A percentile compares a stretch with the other conserved stretches of the same genome.
phyloP scores from a whole-genome alignment of 2,888 invertebrate species.

The Halocaridina rubra region DNA sequence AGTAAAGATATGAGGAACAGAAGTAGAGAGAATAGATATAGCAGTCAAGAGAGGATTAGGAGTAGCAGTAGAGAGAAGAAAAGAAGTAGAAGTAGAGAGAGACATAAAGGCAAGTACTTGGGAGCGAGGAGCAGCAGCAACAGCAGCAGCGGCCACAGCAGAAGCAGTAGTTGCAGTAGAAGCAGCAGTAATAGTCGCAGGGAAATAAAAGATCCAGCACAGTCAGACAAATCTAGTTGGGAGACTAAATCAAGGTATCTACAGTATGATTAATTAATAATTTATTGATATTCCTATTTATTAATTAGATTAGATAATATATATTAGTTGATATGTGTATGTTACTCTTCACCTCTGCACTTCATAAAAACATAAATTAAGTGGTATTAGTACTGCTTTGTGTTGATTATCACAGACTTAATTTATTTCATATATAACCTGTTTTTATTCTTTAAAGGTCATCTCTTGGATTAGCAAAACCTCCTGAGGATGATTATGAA shows the following conservation, averaged over 20 bases:
- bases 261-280: not conserved
- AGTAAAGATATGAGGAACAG: not conserved
- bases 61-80: not conserved
- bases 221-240: not conserved
- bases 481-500: not conserved
- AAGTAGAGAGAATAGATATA: not conserved
- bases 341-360: not conserved
- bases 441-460: constrained; percentile 7
- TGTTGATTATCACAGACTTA: not conserved
- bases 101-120: no score
- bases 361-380: not conserved
- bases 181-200: not conserved
- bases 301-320: not conserved
- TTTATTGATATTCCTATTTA: not conserved
- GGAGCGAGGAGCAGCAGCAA: constrained; percentile 13
- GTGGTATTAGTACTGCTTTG: not conserved
- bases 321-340: not conserved
- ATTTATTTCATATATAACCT: not conserved
- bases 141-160: not conserved
- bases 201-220: not conserved
- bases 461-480: constrained; percentile 1
- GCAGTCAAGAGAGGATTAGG: not conserved
- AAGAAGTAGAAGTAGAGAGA: not conserved
- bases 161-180: not conserved
- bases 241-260: not conserved